Conservation (phyloP, 2,888 invertebrate genomes). For the Leptinotarsa juncta region DNA sequence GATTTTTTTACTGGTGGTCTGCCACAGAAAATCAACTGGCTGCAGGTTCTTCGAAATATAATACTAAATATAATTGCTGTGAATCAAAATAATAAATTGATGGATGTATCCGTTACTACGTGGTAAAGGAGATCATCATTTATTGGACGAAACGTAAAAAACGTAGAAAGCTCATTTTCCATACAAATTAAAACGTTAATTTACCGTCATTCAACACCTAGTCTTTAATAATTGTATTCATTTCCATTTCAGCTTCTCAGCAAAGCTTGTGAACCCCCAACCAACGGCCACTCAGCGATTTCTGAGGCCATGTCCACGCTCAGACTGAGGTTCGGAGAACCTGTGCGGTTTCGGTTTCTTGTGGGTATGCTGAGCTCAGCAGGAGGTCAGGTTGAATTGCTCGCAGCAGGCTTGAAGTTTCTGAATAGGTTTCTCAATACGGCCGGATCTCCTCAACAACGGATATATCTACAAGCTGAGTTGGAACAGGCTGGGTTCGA, state of each 20-base stretch:
- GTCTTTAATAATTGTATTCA: neutral
- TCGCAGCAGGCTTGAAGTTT: conserved; percentile 85
- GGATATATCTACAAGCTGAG: conserved; percentile 87
- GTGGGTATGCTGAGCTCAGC: conserved; percentile 88
- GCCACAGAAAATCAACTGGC: too few relatives aligned
- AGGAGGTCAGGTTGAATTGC: conserved; percentile 76
- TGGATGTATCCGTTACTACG: too few relatives aligned
- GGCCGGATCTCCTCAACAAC: conserved; percentile 79
- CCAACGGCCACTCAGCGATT: conserved; percentile 84
- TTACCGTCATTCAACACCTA: too few relatives aligned
- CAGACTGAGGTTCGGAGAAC: conserved; percentile 89
- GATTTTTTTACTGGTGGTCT: too few relatives aligned
- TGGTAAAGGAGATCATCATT: too few relatives aligned
- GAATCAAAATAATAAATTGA: neutral
- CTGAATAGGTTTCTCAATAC: conserved; percentile 86
- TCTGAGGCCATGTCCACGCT: conserved; percentile 92
- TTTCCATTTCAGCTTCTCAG: conserved; percentile 78
- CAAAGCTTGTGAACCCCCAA: conserved; percentile 81
- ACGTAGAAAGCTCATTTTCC: too few relatives aligned
- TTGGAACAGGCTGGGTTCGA: conserved; percentile 86
- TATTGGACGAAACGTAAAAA: too few relatives aligned
- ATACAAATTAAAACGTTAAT: neutral
- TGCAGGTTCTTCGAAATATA: too few relatives aligned
- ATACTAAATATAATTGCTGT: neutral
- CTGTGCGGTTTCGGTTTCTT: conserved; percentile 90